Conservation (phyloP, 2,888 invertebrate species). For the Drosophila koepferae region DNA sequence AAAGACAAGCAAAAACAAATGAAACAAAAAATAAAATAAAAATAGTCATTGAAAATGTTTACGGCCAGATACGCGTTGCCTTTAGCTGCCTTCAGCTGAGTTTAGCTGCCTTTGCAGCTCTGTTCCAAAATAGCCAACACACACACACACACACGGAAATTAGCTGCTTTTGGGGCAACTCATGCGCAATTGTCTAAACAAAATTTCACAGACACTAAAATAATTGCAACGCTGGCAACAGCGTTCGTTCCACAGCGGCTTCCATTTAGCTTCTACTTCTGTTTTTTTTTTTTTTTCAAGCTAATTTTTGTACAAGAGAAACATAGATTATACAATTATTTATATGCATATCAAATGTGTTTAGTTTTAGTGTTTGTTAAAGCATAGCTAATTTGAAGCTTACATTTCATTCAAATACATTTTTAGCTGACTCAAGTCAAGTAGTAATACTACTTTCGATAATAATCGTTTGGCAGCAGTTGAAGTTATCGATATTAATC, state of each 20-base stretch:
- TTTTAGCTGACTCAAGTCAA: background rate
- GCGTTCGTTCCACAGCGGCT: conserved; percentile 13
- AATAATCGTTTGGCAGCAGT: background rate
- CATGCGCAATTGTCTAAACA: conserved; percentile 53
- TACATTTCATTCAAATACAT: background rate
- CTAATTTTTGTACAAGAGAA: background rate
- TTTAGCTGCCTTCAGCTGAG: conserved; percentile 35
- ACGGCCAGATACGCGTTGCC: conserved; percentile 50
- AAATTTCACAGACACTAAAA: conserved; percentile 46
- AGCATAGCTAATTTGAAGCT: background rate
- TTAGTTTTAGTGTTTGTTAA: background rate
- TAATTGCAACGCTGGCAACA: conserved; percentile 48
- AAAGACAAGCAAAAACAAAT: conserved; percentile 51
- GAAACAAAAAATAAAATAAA: conserved; percentile 66
- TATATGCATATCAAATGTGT: background rate
- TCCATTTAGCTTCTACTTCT: conserved; percentile 6
- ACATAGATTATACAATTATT: background rate
- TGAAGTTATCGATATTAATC: background rate
- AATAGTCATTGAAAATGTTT: conserved; percentile 81
- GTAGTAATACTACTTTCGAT: background rate
- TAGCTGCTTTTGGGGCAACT: conserved; percentile 49
- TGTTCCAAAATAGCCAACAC: conserved; percentile 67
- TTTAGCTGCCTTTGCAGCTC: conserved; percentile 38
- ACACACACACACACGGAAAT: conserved; percentile 32
- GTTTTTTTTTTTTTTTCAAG: background rate